Conservation (phyloP, 2,113 vertebrate species). For the Cyprinodon tularosa region DNA sequence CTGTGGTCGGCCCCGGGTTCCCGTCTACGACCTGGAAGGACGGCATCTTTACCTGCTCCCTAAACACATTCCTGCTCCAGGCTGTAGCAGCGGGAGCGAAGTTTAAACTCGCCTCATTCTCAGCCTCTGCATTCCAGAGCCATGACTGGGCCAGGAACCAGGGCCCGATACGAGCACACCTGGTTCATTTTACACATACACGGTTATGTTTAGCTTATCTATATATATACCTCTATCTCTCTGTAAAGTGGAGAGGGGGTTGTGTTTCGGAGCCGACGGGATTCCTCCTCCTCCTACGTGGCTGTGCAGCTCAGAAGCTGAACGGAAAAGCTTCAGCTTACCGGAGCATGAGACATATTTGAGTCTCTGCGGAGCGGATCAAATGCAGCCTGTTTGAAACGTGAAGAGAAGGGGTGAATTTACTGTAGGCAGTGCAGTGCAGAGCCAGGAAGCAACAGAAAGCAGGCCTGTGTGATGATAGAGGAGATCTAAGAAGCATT, state of each 20-base stretch:
- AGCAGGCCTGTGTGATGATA: background rate
- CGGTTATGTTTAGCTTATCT: background rate
- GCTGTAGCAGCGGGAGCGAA: constrained; percentile 53
- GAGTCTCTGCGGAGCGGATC: constrained; percentile 51
- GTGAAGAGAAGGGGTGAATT: constrained; percentile 45
- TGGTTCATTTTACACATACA: constrained; percentile 13
- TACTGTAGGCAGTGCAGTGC: background rate
- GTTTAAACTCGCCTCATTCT: constrained; percentile 70
- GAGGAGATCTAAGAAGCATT: background rate
- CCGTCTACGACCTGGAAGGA: constrained; percentile 15
- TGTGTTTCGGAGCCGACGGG: constrained; percentile 28
- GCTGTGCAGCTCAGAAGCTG: constrained; percentile 55
- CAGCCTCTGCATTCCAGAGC: constrained; percentile 67
- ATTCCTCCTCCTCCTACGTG: constrained; percentile 26
- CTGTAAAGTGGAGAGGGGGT: constrained; percentile 8
- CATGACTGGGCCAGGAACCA: constrained; percentile 54
- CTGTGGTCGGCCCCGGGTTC: background rate
- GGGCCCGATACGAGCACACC: constrained; percentile 39
- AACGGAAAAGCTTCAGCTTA: constrained; percentile 39
- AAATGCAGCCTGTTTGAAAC: constrained; percentile 63
- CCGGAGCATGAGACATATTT: constrained; percentile 36
- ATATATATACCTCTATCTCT: background rate
- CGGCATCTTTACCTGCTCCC: constrained; percentile 62
- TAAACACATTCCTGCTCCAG: constrained; percentile 61
- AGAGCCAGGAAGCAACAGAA: constrained; percentile 2